These are phyloP conservation scores for Tamias sibiricus DNA, from an alignment of 2,113 vertebrate genomes.

Conservation along the genomic window DNA sequence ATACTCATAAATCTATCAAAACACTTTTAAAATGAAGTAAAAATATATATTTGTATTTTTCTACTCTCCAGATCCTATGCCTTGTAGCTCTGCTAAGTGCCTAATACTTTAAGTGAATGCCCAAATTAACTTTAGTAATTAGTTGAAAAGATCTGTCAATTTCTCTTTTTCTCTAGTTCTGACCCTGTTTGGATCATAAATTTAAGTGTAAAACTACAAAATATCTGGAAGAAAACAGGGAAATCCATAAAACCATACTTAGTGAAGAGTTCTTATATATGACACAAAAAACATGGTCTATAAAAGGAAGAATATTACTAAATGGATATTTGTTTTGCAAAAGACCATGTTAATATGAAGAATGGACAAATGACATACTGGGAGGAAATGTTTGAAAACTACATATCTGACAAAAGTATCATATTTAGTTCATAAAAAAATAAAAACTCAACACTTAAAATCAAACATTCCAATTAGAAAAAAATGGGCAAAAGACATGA, in stretches of 20 bases:
- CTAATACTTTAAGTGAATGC: neutral
- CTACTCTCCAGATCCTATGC: neutral
- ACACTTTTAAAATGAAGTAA: constrained; percentile 44
- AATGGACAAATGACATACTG: neutral
- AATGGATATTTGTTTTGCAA: constrained; percentile 16
- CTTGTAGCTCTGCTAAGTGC: neutral
- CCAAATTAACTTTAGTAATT: neutral
- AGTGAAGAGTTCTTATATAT: constrained; percentile 11
- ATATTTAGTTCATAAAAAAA: neutral
- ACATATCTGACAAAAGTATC: constrained; percentile 11
- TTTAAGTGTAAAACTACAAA: constrained; percentile 28
- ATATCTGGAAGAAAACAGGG: constrained; percentile 35
- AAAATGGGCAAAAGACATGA: constrained; percentile 19
- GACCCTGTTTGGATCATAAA: neutral
- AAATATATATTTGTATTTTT: constrained; percentile 26
- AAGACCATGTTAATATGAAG: neutral
- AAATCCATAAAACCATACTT: neutral
- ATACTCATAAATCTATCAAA: constrained; percentile 9
- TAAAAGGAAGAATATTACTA: neutral
- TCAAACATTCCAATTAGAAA: neutral
- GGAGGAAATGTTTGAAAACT: constrained; percentile 12
- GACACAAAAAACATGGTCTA: neutral
- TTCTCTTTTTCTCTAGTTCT: neutral
- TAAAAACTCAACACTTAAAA: constrained; percentile 11
- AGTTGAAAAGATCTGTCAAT: neutral